Evolutionary conservation across 2,113 vertebrate genomes (phyloP).

Genomic region (Oreotrochilus melanogaster): DNA sequence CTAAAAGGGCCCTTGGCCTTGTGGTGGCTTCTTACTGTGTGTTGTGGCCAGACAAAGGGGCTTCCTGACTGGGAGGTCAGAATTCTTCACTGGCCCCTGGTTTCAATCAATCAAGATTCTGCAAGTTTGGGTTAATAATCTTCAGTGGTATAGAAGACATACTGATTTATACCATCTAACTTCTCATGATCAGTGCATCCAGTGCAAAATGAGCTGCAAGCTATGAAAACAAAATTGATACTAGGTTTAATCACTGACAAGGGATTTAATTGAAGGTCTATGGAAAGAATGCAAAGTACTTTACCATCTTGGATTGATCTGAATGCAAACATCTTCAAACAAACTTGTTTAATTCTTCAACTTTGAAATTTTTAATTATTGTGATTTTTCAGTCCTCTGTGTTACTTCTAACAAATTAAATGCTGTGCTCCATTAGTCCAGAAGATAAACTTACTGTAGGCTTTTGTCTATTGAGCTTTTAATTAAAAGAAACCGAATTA

Average conservation of each 20-base stretch:
- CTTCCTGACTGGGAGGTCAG: background rate
- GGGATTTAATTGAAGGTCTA: background rate
- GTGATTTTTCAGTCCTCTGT: background rate
- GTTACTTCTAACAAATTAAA: slow-evolving; percentile 47
- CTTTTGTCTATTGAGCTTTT: slow-evolving; percentile 57
- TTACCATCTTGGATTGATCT: background rate
- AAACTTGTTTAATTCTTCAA: background rate
- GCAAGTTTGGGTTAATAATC: background rate
- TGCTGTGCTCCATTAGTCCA: slow-evolving; percentile 43
- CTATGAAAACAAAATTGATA: background rate
- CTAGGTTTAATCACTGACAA: background rate
- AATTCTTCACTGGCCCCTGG: background rate
- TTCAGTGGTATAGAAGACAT: background rate
- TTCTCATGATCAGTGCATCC: background rate
- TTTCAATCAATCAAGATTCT: background rate
- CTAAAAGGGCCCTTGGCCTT: background rate
- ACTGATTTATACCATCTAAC: background rate
- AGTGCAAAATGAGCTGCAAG: background rate
- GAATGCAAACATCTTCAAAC: background rate
- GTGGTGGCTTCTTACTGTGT: background rate
- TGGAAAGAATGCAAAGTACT: background rate
- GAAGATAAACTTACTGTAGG: slow-evolving; percentile 56
- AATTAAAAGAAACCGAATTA: slow-evolving; percentile 66
- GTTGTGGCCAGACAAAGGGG: background rate
- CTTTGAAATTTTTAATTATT: background rate